A percentile compares a stretch with the other conserved stretches of the same genome.
Conservation (phyloP, 2,888 invertebrate genomes). For the Drosophila bunnanda region DNA sequence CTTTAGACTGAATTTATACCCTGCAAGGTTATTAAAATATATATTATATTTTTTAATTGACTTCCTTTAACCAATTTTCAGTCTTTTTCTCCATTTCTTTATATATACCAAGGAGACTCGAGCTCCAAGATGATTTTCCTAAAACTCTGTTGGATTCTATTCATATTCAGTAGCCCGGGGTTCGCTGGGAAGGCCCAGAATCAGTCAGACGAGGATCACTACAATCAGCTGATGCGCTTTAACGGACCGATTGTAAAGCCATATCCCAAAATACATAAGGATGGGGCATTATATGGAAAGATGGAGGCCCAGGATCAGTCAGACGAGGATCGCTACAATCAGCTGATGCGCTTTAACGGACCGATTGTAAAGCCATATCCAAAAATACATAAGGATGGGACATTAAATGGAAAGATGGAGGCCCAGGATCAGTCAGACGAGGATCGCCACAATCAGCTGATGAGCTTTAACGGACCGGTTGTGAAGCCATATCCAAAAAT, state of each 20-base stretch:
- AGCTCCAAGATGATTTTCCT: constrained; percentile 57
- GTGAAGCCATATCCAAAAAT: constrained; percentile 53
- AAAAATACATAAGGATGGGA: constrained; percentile 52
- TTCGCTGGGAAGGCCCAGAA: not conserved
- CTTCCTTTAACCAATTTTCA: not conserved
- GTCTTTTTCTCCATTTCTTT: not conserved
- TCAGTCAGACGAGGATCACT: not conserved
- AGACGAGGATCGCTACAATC: constrained; percentile 13
- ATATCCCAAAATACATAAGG: constrained; percentile 50
- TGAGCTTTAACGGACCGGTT: constrained; percentile 63
- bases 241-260: constrained; percentile 61
- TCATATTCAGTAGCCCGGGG: constrained; percentile 45
- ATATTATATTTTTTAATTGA: too few relatives aligned
- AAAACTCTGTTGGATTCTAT: constrained; percentile 65
- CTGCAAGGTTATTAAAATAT: too few relatives aligned
- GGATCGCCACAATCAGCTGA: constrained; percentile 49
- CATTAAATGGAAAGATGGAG: constrained; percentile 26
- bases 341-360: constrained; percentile 64
- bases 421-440: not conserved
- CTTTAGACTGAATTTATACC: not conserved
- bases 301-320: not conserved
- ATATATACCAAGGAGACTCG: not conserved
- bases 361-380: constrained; percentile 54
- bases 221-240: constrained; percentile 58
- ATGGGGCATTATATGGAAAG: constrained; percentile 29